A percentile compares a stretch with the other conserved stretches of the same genome.
phyloP scores from a whole-genome alignment of 2,797 vertebrate genomes.

The Trematomus bernacchii region DNA sequence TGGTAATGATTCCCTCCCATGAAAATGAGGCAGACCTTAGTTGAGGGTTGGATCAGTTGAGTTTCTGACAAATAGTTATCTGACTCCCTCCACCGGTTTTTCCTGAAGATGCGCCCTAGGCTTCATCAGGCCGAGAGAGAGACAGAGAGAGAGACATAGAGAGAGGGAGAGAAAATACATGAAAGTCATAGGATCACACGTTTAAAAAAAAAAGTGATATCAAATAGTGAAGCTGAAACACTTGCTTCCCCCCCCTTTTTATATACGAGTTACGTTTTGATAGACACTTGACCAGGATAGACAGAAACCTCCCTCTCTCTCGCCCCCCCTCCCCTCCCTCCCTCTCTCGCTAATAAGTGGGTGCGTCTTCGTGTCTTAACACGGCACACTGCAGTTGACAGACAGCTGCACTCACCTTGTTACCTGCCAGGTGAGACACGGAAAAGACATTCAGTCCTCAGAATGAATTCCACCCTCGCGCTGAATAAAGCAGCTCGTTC shows the following conservation, averaged over 20 bases:
- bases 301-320: conserved; percentile 24
- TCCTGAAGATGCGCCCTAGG: conserved; percentile 84
- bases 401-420: conserved; percentile 62
- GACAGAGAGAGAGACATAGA: neutral
- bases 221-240: conserved; percentile 1
- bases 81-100: conserved; percentile 86
- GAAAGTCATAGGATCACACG: conserved; percentile 17
- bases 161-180: conserved; percentile 1
- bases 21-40: neutral
- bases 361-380: conserved; percentile 78
- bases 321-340: conserved; percentile 6
- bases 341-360: conserved; percentile 54
- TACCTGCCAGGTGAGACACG: conserved; percentile 75
- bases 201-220: neutral
- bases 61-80: conserved; percentile 53
- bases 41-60: conserved; percentile 60
- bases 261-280: conserved; percentile 2
- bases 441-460: conserved; percentile 32
- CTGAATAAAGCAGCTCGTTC: conserved; percentile 7
- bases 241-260: neutral
- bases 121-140: conserved; percentile 37
- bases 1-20: neutral
- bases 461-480: neutral
- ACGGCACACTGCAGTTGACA: conserved; percentile 65
- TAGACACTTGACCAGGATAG: conserved; percentile 1